phyloP scores from a whole-genome alignment of 2,888 invertebrate genomes.

The Timandra comae region DNA sequence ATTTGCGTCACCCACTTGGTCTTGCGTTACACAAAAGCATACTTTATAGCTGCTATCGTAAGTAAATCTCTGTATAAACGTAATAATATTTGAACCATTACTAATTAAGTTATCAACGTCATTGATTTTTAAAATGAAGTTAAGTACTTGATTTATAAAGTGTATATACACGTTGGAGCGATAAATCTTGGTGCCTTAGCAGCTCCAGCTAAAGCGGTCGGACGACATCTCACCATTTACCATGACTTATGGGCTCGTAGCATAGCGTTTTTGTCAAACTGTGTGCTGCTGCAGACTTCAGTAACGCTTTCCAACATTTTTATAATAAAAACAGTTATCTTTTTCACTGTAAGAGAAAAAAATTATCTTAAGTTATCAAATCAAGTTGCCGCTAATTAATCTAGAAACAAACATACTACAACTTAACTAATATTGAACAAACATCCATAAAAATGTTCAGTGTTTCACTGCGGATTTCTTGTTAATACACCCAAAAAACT shows the following conservation, averaged over 20 bases:
- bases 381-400: too few relatives aligned
- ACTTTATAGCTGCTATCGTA: conserved; percentile 20
- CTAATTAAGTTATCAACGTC: conserved; percentile 7
- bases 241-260: conserved; percentile 45
- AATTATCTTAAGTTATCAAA: too few relatives aligned
- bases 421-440: too few relatives aligned
- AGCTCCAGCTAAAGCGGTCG: conserved; percentile 42
- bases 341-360: too few relatives aligned
- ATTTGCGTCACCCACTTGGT: conserved; percentile 22
- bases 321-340: conserved; percentile 10
- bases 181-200: conserved; percentile 46
- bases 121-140: conserved; percentile 20
- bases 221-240: conserved; percentile 38
- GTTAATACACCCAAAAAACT: neutral
- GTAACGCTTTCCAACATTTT: conserved; percentile 18
- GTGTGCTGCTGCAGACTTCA: conserved; percentile 32
- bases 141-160: conserved; percentile 36
- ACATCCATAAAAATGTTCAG: too few relatives aligned
- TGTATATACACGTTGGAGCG: conserved; percentile 41
- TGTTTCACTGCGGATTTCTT: neutral
- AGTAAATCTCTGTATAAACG: too few relatives aligned
- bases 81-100: too few relatives aligned
- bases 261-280: conserved; percentile 40
- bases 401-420: too few relatives aligned
- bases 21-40: conserved; percentile 12